Percentiles rank a stretch among this genome's conserved stretches.
These are phyloP conservation scores for Reticulitermes speratus DNA, from an alignment of 1,140 invertebrate genomes.

Conservation along the genomic window DNA sequence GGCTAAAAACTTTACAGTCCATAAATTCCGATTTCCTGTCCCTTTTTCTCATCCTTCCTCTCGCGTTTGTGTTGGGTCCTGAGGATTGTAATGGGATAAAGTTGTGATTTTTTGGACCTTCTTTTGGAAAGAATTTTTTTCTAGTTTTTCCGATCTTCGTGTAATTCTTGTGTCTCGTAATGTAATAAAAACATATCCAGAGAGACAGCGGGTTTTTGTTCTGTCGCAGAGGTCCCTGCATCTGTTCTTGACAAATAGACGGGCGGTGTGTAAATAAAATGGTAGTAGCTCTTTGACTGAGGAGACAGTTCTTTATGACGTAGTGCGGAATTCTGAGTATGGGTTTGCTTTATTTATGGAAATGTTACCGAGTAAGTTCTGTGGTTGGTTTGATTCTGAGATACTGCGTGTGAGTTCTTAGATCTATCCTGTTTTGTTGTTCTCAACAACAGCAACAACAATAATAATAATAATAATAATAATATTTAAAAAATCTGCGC, in stretches of 20 bases:
- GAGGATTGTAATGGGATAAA: constrained; percentile 1
- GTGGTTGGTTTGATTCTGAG: background rate
- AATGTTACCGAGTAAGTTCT: background rate
- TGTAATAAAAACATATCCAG: background rate
- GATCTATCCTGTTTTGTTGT: too few relatives aligned
- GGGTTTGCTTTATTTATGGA: background rate
- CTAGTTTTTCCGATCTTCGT: background rate
- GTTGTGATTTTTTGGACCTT: background rate
- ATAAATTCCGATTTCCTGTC: background rate
- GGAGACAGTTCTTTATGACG: background rate
- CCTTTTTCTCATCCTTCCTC: background rate
- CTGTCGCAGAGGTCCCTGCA: background rate
- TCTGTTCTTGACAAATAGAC: background rate
- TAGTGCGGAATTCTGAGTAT: background rate
- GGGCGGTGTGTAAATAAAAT: background rate
- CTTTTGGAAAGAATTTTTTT: background rate
- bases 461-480: too few relatives aligned
- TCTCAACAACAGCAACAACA: too few relatives aligned
- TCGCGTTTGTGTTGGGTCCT: background rate
- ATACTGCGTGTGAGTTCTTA: too few relatives aligned
- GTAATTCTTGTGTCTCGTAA: background rate
- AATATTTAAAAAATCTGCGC: too few relatives aligned
- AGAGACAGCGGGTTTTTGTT: background rate
- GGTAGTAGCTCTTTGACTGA: background rate
- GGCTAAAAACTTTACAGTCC: background rate